Evolutionary conservation across 2,113 vertebrate genomes (phyloP), one percentile per base, ranked within the genome.

Genomic region (Oncorhynchus clarkii): DNA sequence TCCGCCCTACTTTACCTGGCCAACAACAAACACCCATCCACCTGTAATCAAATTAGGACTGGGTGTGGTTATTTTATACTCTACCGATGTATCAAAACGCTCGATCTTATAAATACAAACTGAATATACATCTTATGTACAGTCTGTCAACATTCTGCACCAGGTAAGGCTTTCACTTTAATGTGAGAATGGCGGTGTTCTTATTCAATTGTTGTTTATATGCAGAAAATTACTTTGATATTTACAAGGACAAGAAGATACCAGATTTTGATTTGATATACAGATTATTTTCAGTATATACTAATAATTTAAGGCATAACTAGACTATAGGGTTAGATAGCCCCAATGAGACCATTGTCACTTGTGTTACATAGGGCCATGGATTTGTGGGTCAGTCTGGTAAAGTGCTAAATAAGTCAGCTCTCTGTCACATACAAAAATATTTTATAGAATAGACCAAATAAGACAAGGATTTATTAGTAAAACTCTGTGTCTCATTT

Each of bases 71-170:
- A 24, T 45, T 13, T 68, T 72, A 77, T 70, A 11, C 73, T 74
- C 70, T 24, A 65, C 24, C 39, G 39, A 45, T 45, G 7, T 45
- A 11, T 45, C 8, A 45, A 8, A 45, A 45, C 8, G 54, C 72
- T 68, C 6, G 2, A 9, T 39, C 0, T 54, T 71, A 88, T 82
- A 88, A 85, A 87, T 76, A 73, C 27, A 62, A 73, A 66, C n/a
- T 1, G 14, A 72, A 4, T 22, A 45, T 54, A 9, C 5, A 31
- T 16, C 11, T n/a, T 4, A 34, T 16, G 31, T 62, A 76, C 29
- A 20, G 31, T 66, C 49, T 16, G 31, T 73, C 54, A 20, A 2
- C 51, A 29, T 70, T 64, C 73, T 66, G 24, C n/a, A 31, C 9
- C 66, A 80, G 82, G 86, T 87, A 67, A 22, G 65, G 5, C 65